phyloP scores from a whole-genome alignment of 2,113 vertebrate genomes.

The Ochotona princeps region DNA sequence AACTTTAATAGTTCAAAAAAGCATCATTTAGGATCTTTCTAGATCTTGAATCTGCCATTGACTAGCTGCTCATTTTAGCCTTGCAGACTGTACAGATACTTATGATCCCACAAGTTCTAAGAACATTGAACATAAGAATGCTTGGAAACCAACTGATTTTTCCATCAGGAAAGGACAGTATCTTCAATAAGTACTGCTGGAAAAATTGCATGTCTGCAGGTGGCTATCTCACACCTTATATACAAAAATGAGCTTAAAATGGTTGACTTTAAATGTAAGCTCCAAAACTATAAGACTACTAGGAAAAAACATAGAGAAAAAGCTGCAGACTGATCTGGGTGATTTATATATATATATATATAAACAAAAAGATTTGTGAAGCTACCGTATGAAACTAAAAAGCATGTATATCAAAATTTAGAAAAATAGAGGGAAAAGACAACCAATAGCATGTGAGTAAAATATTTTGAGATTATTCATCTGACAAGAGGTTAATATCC shows the following conservation, averaged over 20 bases:
- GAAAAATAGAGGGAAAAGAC: background rate
- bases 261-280: background rate
- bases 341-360: background rate
- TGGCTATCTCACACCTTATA: background rate
- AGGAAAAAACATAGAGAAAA: background rate
- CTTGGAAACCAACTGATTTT: background rate
- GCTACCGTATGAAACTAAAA: background rate
- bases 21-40: slow-evolving; percentile 42
- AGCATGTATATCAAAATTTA: background rate
- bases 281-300: background rate
- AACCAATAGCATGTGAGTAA: background rate
- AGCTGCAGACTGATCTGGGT: background rate
- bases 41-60: slow-evolving; percentile 17
- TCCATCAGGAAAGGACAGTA: background rate
- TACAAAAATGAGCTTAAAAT: slow-evolving; percentile 1
- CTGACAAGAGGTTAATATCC: too few species aligned
- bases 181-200: background rate
- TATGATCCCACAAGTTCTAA: background rate
- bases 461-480: too few species aligned
- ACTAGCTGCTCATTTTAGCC: slow-evolving; percentile 40
- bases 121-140: slow-evolving; percentile 5
- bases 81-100: slow-evolving; percentile 3
- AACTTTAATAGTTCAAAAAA: slow-evolving; percentile 47
- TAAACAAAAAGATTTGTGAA: background rate
- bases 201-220: background rate